Base-by-base conservation (phyloP, 2,113 vertebrate species). In the Marmota flaviventris region DNA sequence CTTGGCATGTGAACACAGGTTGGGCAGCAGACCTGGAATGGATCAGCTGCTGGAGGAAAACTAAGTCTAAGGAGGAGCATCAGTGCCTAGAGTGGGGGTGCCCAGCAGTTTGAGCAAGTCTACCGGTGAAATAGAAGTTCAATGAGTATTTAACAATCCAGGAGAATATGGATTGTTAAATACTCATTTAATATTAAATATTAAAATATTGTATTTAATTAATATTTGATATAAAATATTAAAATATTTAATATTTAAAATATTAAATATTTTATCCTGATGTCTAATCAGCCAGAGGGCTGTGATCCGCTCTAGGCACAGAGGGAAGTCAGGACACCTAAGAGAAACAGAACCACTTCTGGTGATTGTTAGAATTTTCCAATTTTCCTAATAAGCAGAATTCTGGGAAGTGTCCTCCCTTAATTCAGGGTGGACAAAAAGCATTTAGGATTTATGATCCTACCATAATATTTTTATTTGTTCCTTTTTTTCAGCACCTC, bases 261-360 rank as follows among this genome's bases (percentile, higher is more conserved):
- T 8, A 45, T 56, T 67, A 8, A 1, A 45, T 69, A 51, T 48
- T 4, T 8, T 78, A 76, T 76, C 65, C 91, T 72, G 24, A 22
- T 61, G 9, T 29, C 53, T 77, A 18, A 76, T 78, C 61, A 81
- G 77, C 45, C 85, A 73, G 89, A 93, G 65, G 48, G 22, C 32
- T 58, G 14, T 70, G 29, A 37, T 48, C 70, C 20, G 14, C 53
- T 73, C 81, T 56, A 32, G 29, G 56, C 45, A n/a, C 81, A 32
- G n/a, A 89, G 73, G 81, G 79, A 77, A 73, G 69, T 77, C 18
- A 34, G 63, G 72, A 89, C 9, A 81, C 24, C 84, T 72, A 73
- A 96, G 82, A 72, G 94, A 97, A 96, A 96, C 70, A 97, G 92
- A 94, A 58, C 27, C 56, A 75, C 42, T 82, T 85, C 95, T 89